A percentile compares a stretch with the other conserved stretches of the same genome.
phyloP scores from a whole-genome alignment of 2,113 vertebrate species.

The Phylloscopus whistleri region DNA sequence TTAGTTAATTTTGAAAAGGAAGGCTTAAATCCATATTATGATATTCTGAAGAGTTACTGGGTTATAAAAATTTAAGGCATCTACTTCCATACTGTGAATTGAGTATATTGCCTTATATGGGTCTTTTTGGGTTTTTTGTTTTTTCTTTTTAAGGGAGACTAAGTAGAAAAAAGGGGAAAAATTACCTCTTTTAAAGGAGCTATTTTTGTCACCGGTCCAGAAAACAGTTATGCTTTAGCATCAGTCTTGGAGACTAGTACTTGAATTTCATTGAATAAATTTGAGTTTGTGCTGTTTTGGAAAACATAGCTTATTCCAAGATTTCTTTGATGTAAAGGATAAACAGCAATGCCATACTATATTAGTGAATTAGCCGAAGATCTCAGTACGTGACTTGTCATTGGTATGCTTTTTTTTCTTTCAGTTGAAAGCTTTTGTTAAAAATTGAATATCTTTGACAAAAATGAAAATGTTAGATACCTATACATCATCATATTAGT shows the following conservation, averaged over 20 bases:
- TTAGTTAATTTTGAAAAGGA: not conserved
- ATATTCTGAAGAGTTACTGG: not conserved
- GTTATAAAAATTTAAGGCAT: not conserved
- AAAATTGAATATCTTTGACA: not conserved
- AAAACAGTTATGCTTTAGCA: not conserved
- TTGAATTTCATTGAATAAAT: not conserved
- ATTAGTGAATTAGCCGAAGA: not conserved
- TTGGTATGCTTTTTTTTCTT: not conserved
- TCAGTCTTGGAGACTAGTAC: not conserved
- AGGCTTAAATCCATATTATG: not conserved
- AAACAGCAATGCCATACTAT: not conserved
- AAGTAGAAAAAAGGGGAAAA: not conserved
- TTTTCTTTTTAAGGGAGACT: not conserved
- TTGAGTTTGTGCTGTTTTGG: not conserved
- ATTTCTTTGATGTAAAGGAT: not conserved
- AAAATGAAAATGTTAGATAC: not conserved
- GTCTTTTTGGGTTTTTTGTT: rapidly evolving
- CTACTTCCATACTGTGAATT: not conserved
- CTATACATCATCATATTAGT: not conserved
- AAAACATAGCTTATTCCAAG: not conserved
- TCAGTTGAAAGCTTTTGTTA: not conserved
- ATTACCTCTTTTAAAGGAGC: not conserved
- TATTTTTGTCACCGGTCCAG: not conserved
- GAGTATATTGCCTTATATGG: not conserved
- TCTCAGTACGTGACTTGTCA: not conserved